A percentile compares a stretch with the other conserved stretches of the same genome.
These are phyloP conservation scores for Plectrocnemia conspersa DNA, from an alignment of 1,140 invertebrate species.

Conservation along the genomic window DNA sequence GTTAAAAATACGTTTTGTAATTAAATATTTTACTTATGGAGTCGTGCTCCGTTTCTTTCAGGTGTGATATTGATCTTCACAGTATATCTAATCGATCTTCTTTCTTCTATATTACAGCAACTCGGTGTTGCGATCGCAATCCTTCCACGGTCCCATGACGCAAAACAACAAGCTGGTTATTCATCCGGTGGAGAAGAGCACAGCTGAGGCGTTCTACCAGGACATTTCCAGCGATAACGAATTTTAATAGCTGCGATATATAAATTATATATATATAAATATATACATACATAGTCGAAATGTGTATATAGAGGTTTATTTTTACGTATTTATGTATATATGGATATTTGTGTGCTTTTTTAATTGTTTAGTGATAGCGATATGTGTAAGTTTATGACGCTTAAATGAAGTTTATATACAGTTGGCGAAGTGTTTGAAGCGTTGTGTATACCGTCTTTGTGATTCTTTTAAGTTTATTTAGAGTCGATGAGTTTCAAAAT, in stretches of 20 bases:
- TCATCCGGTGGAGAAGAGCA: constrained; percentile 38
- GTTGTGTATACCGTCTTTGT: too few relatives aligned
- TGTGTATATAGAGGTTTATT: neutral
- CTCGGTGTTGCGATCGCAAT: constrained; percentile 53
- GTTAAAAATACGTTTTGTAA: too few relatives aligned
- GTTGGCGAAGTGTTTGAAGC: neutral
- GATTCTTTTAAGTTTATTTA: too few relatives aligned
- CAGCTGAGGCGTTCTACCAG: constrained; percentile 39
- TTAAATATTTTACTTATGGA: too few relatives aligned
- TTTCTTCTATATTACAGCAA: constrained; percentile 41
- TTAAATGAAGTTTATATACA: too few relatives aligned
- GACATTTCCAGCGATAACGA: constrained; percentile 52
- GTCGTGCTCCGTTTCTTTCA: neutral
- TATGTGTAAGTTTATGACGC: too few relatives aligned
- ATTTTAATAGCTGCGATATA: constrained; percentile 38
- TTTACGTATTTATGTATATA: neutral
- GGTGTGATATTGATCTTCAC: neutral
- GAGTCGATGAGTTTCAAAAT: too few relatives aligned
- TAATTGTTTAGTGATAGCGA: too few relatives aligned
- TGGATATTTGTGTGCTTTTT: neutral
- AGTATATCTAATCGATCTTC: neutral
- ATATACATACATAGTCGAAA: constrained; percentile 6
- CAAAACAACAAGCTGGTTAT: constrained; percentile 38
- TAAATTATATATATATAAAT: constrained; percentile 3
- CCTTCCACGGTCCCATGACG: constrained; percentile 52